Percentiles rank a stretch among this genome's conserved stretches.
These are phyloP conservation scores for Pharmacophagus antenor DNA, from an alignment of 2,888 invertebrate species.

Conservation along the genomic window DNA sequence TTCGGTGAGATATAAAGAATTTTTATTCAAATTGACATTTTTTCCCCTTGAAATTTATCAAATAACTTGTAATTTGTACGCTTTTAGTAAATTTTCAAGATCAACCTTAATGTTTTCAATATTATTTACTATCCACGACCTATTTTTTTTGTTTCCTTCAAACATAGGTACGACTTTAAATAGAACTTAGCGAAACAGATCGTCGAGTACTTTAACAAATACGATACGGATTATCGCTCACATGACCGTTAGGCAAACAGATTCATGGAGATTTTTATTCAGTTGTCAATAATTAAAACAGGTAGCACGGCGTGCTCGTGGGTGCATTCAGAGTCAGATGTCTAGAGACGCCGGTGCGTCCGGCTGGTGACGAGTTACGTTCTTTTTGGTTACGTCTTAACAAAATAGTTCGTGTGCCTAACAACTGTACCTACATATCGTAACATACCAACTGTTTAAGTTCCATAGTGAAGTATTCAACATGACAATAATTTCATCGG, in stretches of 20 bases:
- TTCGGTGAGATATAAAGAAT: not conserved
- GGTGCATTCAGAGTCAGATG: conserved; percentile 21
- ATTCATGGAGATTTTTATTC: conserved; percentile 7
- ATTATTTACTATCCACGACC: conserved; percentile 11
- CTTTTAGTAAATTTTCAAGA: conserved; percentile 9
- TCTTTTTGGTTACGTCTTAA: not conserved
- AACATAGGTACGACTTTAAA: not conserved
- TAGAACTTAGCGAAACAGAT: conserved; percentile 13
- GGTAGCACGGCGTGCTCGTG: conserved; percentile 5
- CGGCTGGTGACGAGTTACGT: conserved; percentile 3
- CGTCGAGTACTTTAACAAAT: conserved; percentile 14
- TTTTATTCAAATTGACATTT: not conserved
- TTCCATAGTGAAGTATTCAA: not conserved
- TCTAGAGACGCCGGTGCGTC: conserved; percentile 25
- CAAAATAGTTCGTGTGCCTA: conserved; percentile 3
- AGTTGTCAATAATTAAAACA: conserved; percentile 26
- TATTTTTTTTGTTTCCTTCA: conserved; percentile 7
- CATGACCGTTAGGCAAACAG: conserved; percentile 17
- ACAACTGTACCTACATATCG: not conserved
- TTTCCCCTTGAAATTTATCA: not conserved
- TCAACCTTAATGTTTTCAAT: not conserved
- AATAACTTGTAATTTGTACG: not conserved
- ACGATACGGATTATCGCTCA: conserved; percentile 28
- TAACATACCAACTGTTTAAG: conserved; percentile 3
- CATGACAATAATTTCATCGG: conserved; percentile 26